Evolutionary conservation across 2,888 invertebrate genomes (phyloP), one percentile per base, ranked within the genome.

Genomic region (Polyploca ridens): DNA sequence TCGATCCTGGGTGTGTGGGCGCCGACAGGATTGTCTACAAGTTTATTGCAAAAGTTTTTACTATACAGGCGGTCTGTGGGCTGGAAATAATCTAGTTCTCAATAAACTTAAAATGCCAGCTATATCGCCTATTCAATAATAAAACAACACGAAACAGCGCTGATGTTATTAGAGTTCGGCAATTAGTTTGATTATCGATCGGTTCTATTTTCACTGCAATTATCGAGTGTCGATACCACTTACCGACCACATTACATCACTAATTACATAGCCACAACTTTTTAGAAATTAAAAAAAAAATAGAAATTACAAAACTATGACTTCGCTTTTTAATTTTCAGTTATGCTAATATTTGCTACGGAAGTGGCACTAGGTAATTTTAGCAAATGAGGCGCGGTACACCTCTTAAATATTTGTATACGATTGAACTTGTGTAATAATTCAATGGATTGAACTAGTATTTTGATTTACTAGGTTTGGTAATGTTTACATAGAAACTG

Each of bases 1-100:
- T 65, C 69, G 66, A 63, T 49, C 54, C 35, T 41, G 16, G 14
- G 14, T 41, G 61, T 19, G 79, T 81, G 75, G 81, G 79, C 68
- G 75, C 63, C 54, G 66, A 71, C 71, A 75, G 71, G 69, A 74
- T 68, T 66, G 66, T 65, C 63, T 68, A 64, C 54, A 54, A 54
- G 70, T 76, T 77, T 78, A 78, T 73, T 80, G 73, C 78, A 69
- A 75, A 76, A 77, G 72, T 76, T 82, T 79, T 73, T 73, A 69
- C 67, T 63, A 16, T 54, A 54, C 62, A 62, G 66, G 64, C 65
- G 63, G 63, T 59, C 63, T 66, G 79, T 73, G 72, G 78, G 73
- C 49, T 69, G 60, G 64, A 49, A 41, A 64, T 54, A 62, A 69
- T 74, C 67, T 70, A 63, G 62, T 60, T 63, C 62, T 64, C 62